Base-by-base conservation (phyloP, 2,113 vertebrate genomes). In the Tragulus kanchil region DNA sequence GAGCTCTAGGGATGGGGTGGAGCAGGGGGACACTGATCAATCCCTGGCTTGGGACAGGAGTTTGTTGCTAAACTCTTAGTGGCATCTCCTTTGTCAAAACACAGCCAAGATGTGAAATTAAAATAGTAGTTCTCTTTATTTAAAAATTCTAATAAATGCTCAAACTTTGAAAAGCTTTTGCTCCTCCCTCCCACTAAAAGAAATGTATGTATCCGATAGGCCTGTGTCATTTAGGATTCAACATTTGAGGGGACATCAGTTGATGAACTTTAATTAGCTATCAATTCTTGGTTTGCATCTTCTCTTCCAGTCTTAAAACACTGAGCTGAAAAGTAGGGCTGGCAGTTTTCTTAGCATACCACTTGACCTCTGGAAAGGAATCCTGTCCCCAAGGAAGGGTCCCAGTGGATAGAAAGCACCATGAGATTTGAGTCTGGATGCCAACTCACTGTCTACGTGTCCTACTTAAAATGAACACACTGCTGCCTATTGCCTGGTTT, bases 51-150 rank as follows among this genome's bases (percentile, higher is more conserved):
- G 86, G 96, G 97, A 96, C 97, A 96, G 96, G 97, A 98, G 95
- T 90, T 78, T 59, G 97, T 98, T 97, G 97, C 98, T 98, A 67
- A 84, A 9, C 86, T 96, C 15, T 54, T 94, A 94, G 98, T 98
- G 90, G 97, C 97, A 95, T 96, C 98, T 98, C 97, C 97, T 97
- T 96, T 98, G 98, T 98, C 98, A 98, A 95, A 98, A 94, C 97
- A 96, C 88, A 98, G 98, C 98, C 98, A 98, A 98, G 98, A 98
- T 99, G 98, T 98, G 98, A 98, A 98, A 97, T 98, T 97, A 95
- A 98, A 98, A 95, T 97, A 97, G 67, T 98, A 98, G 98, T 97
- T 95, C 97, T 98, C 97, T 97, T 94, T 98, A 98, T 98, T 98
- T 98, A 98, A 98, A 97, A 98, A 96, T 89, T 95, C 95, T 98